Conservation (phyloP, 2,113 vertebrate genomes). For the Chiloscyllium plagiosum region DNA sequence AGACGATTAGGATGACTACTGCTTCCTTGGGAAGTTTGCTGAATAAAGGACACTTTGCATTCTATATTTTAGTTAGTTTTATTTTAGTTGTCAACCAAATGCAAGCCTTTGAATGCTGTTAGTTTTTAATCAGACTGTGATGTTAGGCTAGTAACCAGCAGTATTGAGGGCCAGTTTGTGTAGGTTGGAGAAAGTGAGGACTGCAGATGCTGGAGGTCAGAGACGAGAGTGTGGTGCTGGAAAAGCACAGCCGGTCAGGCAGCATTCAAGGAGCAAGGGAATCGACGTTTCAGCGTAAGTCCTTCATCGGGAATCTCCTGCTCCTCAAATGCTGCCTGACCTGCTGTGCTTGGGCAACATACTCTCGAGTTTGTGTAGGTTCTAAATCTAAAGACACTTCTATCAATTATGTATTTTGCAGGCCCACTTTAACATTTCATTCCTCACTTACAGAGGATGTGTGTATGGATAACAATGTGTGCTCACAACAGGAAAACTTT, state of each 20-base stretch:
- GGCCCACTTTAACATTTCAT: not conserved
- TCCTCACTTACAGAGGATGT: not conserved
- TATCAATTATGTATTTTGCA: not conserved
- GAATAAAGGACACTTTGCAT: not conserved
- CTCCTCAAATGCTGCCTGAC: too few species aligned
- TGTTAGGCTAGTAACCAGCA: not conserved
- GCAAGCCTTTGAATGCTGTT: not conserved
- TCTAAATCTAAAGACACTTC: not conserved
- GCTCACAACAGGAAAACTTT: not conserved
- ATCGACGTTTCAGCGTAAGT: too few species aligned
- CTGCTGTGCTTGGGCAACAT: too few species aligned
- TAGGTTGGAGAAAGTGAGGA: too few species aligned
- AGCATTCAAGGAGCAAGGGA: too few species aligned
- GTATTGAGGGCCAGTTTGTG: not conserved
- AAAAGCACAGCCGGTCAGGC: too few species aligned
- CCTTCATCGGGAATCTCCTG: too few species aligned
- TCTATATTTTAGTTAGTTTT: not conserved
- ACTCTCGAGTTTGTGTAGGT: not conserved
- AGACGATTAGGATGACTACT: not conserved
- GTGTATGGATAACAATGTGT: not conserved
- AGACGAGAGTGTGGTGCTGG: too few species aligned
- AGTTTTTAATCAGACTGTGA: not conserved
- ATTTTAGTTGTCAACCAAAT: not conserved
- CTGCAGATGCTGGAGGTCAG: too few species aligned
- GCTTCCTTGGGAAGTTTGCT: not conserved